Conservation (phyloP, 2,888 invertebrate genomes). For the Kuschelorhynchus macadamiae region DNA sequence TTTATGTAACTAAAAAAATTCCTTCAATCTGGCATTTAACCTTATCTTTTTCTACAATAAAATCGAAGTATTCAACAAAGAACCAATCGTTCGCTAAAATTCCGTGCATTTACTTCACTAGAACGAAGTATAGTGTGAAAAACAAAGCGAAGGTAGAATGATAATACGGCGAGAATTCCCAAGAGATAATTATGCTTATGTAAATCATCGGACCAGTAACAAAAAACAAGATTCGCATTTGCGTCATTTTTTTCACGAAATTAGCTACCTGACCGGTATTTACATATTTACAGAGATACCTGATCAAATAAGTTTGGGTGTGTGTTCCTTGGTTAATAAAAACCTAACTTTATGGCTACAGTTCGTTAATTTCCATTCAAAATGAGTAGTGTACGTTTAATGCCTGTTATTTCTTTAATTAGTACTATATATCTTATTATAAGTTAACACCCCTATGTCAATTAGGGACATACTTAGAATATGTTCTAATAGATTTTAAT, state of each 20-base stretch:
- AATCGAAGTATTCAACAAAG: no score
- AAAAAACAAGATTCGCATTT: no score
- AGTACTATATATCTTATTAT: neutral
- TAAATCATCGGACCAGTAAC: no score
- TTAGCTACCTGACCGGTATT: slow-evolving; percentile 6
- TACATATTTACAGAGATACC: neutral
- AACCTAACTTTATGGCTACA: neutral
- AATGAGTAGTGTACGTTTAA: neutral
- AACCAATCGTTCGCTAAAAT: no score
- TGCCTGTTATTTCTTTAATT: slow-evolving; percentile 2
- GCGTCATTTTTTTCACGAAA: slow-evolving; percentile 1
- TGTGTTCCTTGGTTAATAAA: slow-evolving; percentile 1
- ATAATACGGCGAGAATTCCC: no score
- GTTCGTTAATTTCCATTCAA: neutral
- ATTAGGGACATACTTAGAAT: slow-evolving; percentile 9
- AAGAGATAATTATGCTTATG: no score
- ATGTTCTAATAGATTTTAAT: slow-evolving; percentile 26
- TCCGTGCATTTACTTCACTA: no score
- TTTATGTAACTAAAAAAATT: no score
- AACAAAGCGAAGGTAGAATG: no score
- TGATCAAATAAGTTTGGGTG: slow-evolving; percentile 9
- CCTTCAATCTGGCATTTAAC: neutral
- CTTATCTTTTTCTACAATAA: neutral
- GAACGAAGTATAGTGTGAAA: no score
- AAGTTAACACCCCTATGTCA: slow-evolving; percentile 5